Evolutionary conservation across 2,113 vertebrate genomes (phyloP), one percentile per base, ranked within the genome.

Genomic region (Ammodytes dubius): DNA sequence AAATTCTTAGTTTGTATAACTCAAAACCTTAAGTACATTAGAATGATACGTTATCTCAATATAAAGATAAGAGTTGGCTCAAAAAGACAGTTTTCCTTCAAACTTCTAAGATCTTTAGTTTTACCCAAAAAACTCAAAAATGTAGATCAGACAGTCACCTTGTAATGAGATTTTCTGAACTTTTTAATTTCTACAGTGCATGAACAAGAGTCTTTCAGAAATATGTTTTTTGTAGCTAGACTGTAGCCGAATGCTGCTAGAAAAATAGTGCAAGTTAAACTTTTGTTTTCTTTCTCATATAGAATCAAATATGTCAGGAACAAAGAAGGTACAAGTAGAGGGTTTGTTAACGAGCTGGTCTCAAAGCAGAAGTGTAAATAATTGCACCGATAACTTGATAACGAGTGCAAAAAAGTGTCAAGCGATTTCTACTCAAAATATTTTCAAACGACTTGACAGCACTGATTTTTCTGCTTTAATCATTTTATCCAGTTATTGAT

Each of bases 281-380:
- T 35, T 39, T 75, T 74, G 49, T 64, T 74, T 61, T 86, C 70
- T 74, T 61, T 86, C 50, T 72, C 27, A 5, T 46, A 72, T 46
- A 72, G 66, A 84, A 81, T 77, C 85, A 80, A 79, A 79, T 69
- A 71, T 68, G 83, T 83, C 70, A 81, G 79, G 71, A 87, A 82
- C 74, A 83, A 79, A 75, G 75, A 87, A 83, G 87, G 87, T 89
- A 86, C 88, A 83, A 15, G 39, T 47, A 47, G 58, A 83, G 74
- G 66, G 83, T 85, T 86, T 91, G 91, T 85, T 87, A 70, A 67
- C 76, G 91, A 94, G 93, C 93, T 85, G 93, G 93, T 86, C 91
- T 94, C 93, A 79, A 4, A 42, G 65, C 75, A 82, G 74, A 81
- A 14, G 17, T 45, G 10, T 2, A 7, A 57, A 39, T n/a, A 12